Base-by-base conservation (phyloP, 2,797 vertebrate species). In the Lepus townsendii region DNA sequence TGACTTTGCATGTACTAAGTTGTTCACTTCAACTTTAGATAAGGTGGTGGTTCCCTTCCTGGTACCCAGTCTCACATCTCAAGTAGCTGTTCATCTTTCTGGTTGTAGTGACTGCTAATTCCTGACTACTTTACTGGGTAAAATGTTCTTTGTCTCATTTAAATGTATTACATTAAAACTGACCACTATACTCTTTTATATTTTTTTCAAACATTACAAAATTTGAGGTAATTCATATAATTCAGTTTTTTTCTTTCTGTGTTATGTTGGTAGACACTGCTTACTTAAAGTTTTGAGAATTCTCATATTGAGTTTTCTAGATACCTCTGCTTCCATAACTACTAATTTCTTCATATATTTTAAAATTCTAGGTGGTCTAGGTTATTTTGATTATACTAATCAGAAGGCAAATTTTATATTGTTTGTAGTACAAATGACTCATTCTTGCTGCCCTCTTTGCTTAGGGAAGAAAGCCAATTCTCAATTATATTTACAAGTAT, bases 121-220 rank as follows among this genome's bases (percentile, higher is more conserved):
- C 89, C 90, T 91, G 94, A 86, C 62, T 76, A 24, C 91, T 95
- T 87, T 92, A 60, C 69, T 96, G 95, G 96, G 96, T 96, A 97
- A 97, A 97, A 88, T 91, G 69, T 62, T 96, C 77, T 95, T 97
- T 96, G 42, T 96, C 95, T 97, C 86, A 63, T 91, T 94, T 96
- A 89, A n/a, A 62, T 94, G 7, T 94, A 30, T 88, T 83, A 94
- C 69, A 93, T 80, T 91, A 57, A 79, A 95, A 95, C 78, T 96
- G 14, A 93, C 78, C 42, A 54, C 52, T 95, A 0, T 84, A n/a
- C 12, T 32, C 30, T 83, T 83, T 69, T 76, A 6, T 22, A 50
- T 88, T 88, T 80, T 93, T 14, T 71, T 79, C 57, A 92, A 83
- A 71, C 93, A 52, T 42, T 94, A 35, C 0, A 94, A 69, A 95